Percentiles rank a stretch among this genome's conserved stretches.
phyloP scores from a whole-genome alignment of 2,113 vertebrate genomes.

The Cnemophilus loriae region DNA sequence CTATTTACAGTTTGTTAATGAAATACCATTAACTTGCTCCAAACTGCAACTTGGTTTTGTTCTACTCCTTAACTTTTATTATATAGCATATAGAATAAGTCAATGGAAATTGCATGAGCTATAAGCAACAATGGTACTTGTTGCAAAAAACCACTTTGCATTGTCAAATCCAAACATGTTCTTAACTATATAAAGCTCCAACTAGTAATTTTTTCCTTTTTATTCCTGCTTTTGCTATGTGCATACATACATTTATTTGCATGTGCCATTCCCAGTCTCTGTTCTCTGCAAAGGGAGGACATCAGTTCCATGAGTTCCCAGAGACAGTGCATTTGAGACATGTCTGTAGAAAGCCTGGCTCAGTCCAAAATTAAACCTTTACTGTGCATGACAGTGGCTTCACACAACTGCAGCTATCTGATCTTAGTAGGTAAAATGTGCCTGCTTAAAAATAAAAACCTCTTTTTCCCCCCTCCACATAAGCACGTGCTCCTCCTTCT shows the following conservation, averaged over 20 bases:
- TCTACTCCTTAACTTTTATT: slow-evolving; percentile 71
- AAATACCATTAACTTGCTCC: slow-evolving; percentile 73
- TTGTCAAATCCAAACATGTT: background rate
- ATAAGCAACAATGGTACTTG: background rate
- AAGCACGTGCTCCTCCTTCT: accelerated
- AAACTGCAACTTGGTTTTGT: slow-evolving; percentile 71
- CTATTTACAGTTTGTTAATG: slow-evolving; percentile 80
- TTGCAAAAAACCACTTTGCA: background rate
- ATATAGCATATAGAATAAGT: slow-evolving; percentile 38
- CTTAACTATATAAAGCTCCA: background rate
- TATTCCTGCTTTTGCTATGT: background rate
- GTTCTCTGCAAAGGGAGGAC: background rate
- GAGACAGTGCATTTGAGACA: background rate
- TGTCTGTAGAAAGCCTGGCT: background rate
- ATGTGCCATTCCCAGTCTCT: background rate
- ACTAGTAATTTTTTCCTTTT: background rate
- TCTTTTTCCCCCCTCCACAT: accelerated
- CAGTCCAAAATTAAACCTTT: background rate
- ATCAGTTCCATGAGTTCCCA: background rate
- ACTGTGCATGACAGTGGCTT: accelerated
- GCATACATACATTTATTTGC: background rate
- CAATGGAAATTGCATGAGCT: slow-evolving; percentile 31
- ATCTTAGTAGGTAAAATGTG: background rate
- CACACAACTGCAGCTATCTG: background rate
- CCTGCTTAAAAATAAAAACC: background rate